A percentile compares a stretch with the other conserved stretches of the same genome.
phyloP scores from a whole-genome alignment of 2,888 invertebrate species.

The Aromia moschata region DNA sequence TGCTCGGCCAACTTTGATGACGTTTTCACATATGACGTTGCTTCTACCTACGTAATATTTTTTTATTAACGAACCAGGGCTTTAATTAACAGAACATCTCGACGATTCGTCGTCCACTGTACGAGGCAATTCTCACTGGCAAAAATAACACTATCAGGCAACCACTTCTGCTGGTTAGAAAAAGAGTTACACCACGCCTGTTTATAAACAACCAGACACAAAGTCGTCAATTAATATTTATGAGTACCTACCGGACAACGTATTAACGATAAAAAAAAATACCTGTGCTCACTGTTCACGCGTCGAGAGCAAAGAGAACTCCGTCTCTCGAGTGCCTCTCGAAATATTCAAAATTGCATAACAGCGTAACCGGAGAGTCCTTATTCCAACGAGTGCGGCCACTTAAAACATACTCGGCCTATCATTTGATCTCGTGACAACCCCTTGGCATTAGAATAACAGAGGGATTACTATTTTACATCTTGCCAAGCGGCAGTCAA shows the following conservation, averaged over 20 bases:
- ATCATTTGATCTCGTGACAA: slow-evolving; percentile 12
- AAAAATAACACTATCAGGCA: background rate
- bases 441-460: background rate
- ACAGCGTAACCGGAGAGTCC: slow-evolving; percentile 6
- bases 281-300: slow-evolving; percentile 5
- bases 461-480: background rate
- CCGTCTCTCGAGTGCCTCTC: slow-evolving; percentile 5
- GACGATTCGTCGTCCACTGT: too few species aligned
- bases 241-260: slow-evolving; percentile 1
- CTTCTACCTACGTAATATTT: too few species aligned
- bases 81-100: too few species aligned
- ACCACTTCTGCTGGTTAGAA: background rate
- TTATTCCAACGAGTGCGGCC: slow-evolving; percentile 3
- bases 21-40: too few species aligned
- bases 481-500: background rate
- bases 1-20: too few species aligned
- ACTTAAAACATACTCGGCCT: background rate
- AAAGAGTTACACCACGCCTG: background rate
- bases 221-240: slow-evolving; percentile 4
- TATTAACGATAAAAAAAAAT: slow-evolving; percentile 14
- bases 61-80: too few species aligned
- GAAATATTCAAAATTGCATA: background rate
- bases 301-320: background rate
- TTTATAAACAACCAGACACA: background rate
- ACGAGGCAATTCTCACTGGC: too few species aligned